Conservation (phyloP, 2,888 invertebrate genomes). For the Azorinus chamasolen region DNA sequence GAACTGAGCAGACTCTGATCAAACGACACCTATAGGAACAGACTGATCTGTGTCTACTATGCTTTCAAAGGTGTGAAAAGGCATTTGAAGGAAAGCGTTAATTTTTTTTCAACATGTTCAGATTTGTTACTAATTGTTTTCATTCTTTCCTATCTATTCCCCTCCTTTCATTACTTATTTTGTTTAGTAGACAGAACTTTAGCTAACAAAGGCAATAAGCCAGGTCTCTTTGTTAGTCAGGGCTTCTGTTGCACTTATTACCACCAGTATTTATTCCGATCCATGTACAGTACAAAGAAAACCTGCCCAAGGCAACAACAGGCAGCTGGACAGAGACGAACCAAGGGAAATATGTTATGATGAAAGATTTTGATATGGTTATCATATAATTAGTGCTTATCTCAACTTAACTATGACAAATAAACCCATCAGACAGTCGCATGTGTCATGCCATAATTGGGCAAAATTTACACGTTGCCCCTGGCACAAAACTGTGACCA, state of each 20-base stretch:
- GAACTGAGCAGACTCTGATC: too few relatives aligned
- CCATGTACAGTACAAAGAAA: too few relatives aligned
- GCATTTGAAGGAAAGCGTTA: too few relatives aligned
- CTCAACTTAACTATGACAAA: slow-evolving; percentile 25
- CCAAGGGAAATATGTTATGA: slow-evolving; percentile 23
- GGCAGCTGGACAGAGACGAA: neutral
- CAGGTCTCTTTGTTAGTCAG: too few relatives aligned
- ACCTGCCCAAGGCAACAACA: neutral
- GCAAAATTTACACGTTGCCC: neutral
- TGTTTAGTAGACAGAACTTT: neutral
- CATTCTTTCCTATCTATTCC: too few relatives aligned
- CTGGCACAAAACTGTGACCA: neutral
- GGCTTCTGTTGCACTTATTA: too few relatives aligned
- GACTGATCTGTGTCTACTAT: too few relatives aligned
- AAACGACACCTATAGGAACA: too few relatives aligned
- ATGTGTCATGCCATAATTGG: slow-evolving; percentile 9
- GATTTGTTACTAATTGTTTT: too few relatives aligned
- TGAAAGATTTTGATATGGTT: slow-evolving; percentile 33
- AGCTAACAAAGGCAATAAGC: slow-evolving; percentile 1
- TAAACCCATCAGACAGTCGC: slow-evolving; percentile 19
- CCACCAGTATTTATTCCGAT: too few relatives aligned
- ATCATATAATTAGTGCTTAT: slow-evolving; percentile 44
- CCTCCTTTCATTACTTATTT: slow-evolving; percentile 2
- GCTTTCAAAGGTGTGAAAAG: too few relatives aligned
- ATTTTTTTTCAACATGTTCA: too few relatives aligned